A percentile compares a stretch with the other conserved stretches of the same genome.
Evolutionary conservation across 2,797 vertebrate genomes (phyloP).

Genomic region (Molossus molossus): DNA sequence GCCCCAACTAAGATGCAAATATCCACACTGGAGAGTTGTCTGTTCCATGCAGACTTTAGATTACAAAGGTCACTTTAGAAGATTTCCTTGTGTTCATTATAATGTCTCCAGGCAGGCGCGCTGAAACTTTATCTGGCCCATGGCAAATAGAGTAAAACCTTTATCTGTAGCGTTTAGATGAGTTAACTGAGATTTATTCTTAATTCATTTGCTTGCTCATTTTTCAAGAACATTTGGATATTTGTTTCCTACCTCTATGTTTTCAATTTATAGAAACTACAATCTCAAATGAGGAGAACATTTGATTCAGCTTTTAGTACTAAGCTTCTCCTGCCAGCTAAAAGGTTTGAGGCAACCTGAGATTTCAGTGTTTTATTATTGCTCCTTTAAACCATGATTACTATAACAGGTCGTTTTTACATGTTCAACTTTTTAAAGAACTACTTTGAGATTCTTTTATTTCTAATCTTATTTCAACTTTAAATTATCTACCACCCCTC

Average conservation of each 20-base stretch:
- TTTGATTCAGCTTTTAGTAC: conserved; percentile 42
- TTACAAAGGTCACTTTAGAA: not conserved
- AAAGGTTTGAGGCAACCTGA: conserved; percentile 61
- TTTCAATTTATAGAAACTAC: conserved; percentile 56
- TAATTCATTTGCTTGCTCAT: conserved; percentile 54
- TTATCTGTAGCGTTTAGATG: conserved; percentile 21
- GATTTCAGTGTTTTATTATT: conserved; percentile 59
- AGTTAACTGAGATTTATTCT: conserved; percentile 38
- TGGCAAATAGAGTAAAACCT: not conserved
- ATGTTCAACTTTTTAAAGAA: not conserved
- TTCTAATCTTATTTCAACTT: conserved; percentile 60
- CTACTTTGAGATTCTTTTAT: conserved; percentile 27
- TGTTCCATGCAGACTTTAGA: not conserved
- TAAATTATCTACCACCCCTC: conserved; percentile 34
- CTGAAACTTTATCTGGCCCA: not conserved
- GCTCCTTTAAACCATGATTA: conserved; percentile 54
- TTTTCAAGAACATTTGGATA: conserved; percentile 67
- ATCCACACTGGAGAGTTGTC: not conserved
- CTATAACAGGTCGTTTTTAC: conserved; percentile 45
- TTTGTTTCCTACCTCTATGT: conserved; percentile 53
- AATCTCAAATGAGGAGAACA: conserved; percentile 5
- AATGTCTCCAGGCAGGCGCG: not conserved
- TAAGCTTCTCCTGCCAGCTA: conserved; percentile 51
- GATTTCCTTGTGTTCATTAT: not conserved
- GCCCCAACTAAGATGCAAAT: not conserved